Evolutionary conservation across 2,888 invertebrate species (phyloP).

Genomic region (Koerneria pararmatus): DNA sequence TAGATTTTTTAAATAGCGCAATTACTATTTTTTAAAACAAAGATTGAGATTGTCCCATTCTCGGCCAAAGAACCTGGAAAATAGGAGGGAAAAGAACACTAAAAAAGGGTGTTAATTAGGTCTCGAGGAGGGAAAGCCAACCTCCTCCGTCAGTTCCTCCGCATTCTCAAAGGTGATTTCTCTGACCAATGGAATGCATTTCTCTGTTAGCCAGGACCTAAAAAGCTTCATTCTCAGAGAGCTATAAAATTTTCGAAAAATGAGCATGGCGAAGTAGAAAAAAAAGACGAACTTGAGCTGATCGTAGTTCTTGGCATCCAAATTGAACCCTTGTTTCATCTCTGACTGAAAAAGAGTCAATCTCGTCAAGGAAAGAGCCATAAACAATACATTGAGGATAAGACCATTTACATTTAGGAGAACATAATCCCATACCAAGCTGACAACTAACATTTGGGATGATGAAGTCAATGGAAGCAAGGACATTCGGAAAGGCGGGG

Average conservation of each 20-base stretch:
- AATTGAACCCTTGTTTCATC: slow-evolving; percentile 28
- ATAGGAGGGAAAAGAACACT: slow-evolving; percentile 7
- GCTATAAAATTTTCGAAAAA: too few relatives aligned
- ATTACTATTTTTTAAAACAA: not conserved
- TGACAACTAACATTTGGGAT: slow-evolving; percentile 30
- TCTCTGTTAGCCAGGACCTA: slow-evolving; percentile 79
- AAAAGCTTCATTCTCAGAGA: slow-evolving; percentile 71
- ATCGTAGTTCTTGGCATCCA: slow-evolving; percentile 37
- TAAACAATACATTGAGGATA: not conserved
- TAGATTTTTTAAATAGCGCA: not conserved
- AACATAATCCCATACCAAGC: not conserved
- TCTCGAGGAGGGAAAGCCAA: too few relatives aligned
- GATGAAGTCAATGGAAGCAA: slow-evolving; percentile 28
- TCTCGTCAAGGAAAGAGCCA: not conserved
- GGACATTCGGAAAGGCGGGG: slow-evolving; percentile 69
- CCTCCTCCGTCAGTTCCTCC: slow-evolving; percentile 66
- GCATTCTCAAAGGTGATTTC: slow-evolving; percentile 99
- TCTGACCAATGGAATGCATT: slow-evolving; percentile 90
- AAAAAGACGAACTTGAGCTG: slow-evolving; percentile 37
- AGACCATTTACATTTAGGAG: not conserved
- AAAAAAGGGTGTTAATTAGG: too few relatives aligned
- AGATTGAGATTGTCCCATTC: not conserved
- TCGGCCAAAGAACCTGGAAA: not conserved
- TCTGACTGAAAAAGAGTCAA: slow-evolving; percentile 4
- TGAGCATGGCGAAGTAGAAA: slow-evolving; percentile 29